A percentile compares a stretch with the other conserved stretches of the same genome.
Evolutionary conservation across 1,140 invertebrate species (phyloP).

Genomic region (Drosophila dunni): DNA sequence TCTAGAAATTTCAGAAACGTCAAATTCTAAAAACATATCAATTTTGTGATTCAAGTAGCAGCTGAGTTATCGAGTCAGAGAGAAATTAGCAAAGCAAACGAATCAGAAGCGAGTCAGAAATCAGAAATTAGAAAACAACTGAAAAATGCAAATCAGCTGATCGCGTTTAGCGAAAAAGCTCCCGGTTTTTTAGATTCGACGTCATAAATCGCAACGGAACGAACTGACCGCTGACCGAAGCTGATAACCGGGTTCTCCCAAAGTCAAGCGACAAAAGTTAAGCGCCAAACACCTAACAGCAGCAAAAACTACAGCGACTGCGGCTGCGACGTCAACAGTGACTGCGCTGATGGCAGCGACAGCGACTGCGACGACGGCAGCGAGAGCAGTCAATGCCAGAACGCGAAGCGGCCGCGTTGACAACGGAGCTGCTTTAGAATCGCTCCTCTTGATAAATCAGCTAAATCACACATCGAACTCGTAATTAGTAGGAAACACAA

Average conservation of each 20-base stretch:
- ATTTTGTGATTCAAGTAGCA: no score
- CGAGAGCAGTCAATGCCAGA: slow-evolving; percentile 74
- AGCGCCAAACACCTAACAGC: slow-evolving; percentile 26
- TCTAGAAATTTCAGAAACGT: no score
- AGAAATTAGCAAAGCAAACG: slow-evolving; percentile 9
- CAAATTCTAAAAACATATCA: no score
- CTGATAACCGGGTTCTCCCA: slow-evolving; percentile 53
- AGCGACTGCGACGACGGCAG: slow-evolving; percentile 17
- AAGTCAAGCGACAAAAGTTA: background rate
- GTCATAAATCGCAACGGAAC: slow-evolving; percentile 67
- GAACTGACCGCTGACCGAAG: slow-evolving; percentile 37
- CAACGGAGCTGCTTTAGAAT: slow-evolving; percentile 73
- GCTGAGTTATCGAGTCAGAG: background rate
- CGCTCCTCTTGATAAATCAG: slow-evolving; percentile 22
- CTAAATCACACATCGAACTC: slow-evolving; percentile 23
- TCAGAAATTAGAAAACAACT: slow-evolving; percentile 1
- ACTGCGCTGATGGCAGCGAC: no score
- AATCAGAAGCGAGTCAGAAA: slow-evolving; percentile 8
- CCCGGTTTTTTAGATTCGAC: slow-evolving; percentile 40
- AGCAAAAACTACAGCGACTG: slow-evolving; percentile 2
- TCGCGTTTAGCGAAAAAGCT: slow-evolving; percentile 40
- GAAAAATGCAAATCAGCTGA: slow-evolving; percentile 51
- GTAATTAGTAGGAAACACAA: slow-evolving; percentile 25
- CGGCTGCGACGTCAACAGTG: slow-evolving; percentile 16
- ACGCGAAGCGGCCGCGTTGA: slow-evolving; percentile 76